These are phyloP conservation scores for Parelbella ahira DNA, from an alignment of 2,888 invertebrate species.

Conservation along the genomic window DNA sequence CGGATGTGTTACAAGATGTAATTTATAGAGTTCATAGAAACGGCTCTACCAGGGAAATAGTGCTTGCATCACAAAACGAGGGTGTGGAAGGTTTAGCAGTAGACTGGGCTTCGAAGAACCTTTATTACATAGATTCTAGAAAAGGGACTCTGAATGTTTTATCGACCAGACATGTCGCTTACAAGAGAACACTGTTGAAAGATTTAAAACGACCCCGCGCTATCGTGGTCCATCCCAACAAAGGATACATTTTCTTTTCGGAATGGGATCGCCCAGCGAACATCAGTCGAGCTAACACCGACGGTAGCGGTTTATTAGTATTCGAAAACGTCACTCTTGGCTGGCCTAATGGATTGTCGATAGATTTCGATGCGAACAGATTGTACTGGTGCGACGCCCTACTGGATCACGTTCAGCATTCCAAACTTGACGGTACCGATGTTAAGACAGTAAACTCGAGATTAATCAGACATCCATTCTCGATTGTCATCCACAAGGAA, in stretches of 20 bases:
- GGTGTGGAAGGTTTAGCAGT: conserved; percentile 97
- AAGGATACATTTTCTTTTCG: conserved; percentile 95
- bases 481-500: conserved; percentile 92
- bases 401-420: conserved; percentile 97
- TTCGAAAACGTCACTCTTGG: conserved; percentile 95
- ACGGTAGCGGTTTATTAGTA: conserved; percentile 92
- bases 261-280: conserved; percentile 98
- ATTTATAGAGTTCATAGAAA: conserved; percentile 91
- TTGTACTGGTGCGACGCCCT: conserved; percentile 99
- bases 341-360: conserved; percentile 98
- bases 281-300: conserved; percentile 94
- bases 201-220: conserved; percentile 96
- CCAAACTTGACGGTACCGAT: conserved; percentile 94
- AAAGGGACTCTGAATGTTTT: conserved; percentile 96
- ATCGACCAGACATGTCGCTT: conserved; percentile 91
- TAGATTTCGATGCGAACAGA: conserved; percentile 92
- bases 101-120: conserved; percentile 97
- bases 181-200: conserved; percentile 90
- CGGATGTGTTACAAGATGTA: conserved; percentile 97
- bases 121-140: conserved; percentile 97
- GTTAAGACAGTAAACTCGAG: conserved; percentile 93
- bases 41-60: conserved; percentile 91
- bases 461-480: conserved; percentile 93
- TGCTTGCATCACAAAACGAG: conserved; percentile 97
- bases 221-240: conserved; percentile 97